Evolutionary conservation across 2,113 vertebrate species (phyloP).

Genomic region (Macaca mulatta): DNA sequence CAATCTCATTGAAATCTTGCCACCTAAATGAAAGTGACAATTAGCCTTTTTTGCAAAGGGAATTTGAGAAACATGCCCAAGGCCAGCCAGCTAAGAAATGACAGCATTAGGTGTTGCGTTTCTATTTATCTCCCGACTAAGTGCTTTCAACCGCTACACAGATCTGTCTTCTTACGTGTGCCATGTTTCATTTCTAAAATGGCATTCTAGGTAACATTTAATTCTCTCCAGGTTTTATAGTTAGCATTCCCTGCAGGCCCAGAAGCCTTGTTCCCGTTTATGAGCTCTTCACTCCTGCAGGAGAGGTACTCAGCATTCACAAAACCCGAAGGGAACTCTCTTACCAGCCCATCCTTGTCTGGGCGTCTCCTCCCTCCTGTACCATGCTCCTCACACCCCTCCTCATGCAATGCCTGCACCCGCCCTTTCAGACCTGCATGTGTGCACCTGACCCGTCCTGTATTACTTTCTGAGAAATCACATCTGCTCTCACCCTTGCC

Average conservation of each 20-base stretch:
- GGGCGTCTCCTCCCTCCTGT: not conserved
- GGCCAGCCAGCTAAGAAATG: not conserved
- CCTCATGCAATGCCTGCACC: not conserved
- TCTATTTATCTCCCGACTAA: not conserved
- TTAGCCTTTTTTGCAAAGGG: not conserved
- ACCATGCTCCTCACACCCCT: fast-evolving
- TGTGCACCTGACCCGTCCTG: not conserved
- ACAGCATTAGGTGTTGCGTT: fast-evolving
- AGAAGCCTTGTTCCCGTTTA: not conserved
- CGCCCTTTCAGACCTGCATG: not conserved
- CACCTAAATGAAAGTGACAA: not conserved
- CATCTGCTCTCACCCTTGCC: fast-evolving
- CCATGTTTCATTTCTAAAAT: not conserved
- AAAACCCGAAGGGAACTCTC: not conserved
- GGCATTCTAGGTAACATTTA: not conserved
- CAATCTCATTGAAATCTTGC: not conserved
- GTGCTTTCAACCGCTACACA: not conserved
- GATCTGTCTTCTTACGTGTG: not conserved
- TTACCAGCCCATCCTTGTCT: not conserved
- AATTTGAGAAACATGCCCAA: not conserved
- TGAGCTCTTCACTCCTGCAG: not conserved
- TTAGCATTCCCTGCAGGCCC: not conserved
- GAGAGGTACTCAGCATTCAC: not conserved
- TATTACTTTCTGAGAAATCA: not conserved
- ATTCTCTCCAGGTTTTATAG: not conserved